phyloP scores from a whole-genome alignment of 1,140 invertebrate genomes.

The Rhopalosiphum maidis region DNA sequence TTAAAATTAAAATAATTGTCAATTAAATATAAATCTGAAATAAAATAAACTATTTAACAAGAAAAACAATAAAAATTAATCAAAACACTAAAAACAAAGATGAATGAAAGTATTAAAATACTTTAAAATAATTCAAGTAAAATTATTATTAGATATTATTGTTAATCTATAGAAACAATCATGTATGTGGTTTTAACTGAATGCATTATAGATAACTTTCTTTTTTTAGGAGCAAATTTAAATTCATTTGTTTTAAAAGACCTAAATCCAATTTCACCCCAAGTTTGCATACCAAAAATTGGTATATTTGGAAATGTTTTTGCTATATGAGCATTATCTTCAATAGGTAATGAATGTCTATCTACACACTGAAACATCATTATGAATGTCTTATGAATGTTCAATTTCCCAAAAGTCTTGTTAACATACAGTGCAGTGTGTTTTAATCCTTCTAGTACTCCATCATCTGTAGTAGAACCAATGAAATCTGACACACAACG shows the following conservation, averaged over 20 bases:
- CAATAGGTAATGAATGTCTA: conserved; percentile 14
- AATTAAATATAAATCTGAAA: neutral
- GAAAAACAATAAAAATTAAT: neutral
- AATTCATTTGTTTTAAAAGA: neutral
- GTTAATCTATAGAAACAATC: neutral
- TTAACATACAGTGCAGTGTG: neutral
- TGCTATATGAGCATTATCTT: neutral
- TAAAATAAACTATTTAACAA: neutral
- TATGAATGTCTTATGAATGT: neutral
- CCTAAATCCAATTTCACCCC: conserved; percentile 30
- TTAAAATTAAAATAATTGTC: neutral
- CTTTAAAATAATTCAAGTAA: neutral
- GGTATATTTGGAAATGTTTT: conserved; percentile 15
- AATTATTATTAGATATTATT: neutral
- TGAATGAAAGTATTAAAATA: neutral
- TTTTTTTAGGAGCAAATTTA: neutral
- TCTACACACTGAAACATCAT: conserved; percentile 43
- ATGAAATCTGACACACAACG: conserved; percentile 27
- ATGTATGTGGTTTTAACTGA: conserved; percentile 28
- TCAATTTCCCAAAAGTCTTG: neutral
- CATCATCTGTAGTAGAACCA: neutral
- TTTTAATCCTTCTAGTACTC: neutral
- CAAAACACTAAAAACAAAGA: neutral
- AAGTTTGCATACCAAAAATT: conserved; percentile 29
- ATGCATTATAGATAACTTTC: neutral